A percentile compares a stretch with the other conserved stretches of the same genome.
Evolutionary conservation across 2,797 vertebrate species (phyloP).

Genomic region (Discoglossus pictus): DNA sequence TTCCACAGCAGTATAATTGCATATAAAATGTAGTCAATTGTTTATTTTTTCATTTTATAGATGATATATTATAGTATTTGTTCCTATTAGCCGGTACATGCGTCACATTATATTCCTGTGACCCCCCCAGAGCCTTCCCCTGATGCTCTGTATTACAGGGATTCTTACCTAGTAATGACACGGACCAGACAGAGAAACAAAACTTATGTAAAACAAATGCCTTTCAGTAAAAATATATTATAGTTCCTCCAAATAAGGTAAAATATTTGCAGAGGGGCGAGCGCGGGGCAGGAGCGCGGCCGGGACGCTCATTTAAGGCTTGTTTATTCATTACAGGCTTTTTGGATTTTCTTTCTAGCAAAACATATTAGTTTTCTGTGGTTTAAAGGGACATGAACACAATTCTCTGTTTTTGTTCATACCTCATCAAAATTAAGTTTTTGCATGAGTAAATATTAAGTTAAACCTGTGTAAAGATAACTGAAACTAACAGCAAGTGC

Average conservation of each 20-base stretch:
- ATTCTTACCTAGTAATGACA: conserved; percentile 75
- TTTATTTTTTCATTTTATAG: too few species aligned
- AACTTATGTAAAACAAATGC: conserved; percentile 67
- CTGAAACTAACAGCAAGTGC: too few species aligned
- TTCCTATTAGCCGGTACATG: too few species aligned
- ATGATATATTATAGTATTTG: too few species aligned
- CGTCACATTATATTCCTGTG: too few species aligned
- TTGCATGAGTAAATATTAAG: too few species aligned
- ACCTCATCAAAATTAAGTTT: too few species aligned
- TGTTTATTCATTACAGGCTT: conserved; percentile 43
- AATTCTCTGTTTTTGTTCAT: too few species aligned
- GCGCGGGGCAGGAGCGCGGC: conserved; percentile 21
- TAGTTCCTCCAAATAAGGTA: conserved; percentile 85
- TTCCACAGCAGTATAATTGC: too few species aligned
- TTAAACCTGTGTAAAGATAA: too few species aligned
- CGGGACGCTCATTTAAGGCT: conserved; percentile 15
- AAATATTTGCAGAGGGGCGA: conserved; percentile 78
- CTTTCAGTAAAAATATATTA: conserved; percentile 84
- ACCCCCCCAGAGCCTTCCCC: background rate
- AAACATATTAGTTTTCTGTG: conserved; percentile 28
- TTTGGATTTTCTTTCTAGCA: conserved; percentile 29
- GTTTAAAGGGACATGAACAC: too few species aligned
- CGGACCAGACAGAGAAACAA: conserved; percentile 67
- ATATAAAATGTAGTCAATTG: too few species aligned
- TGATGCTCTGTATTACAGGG: conserved; percentile 31